phyloP scores from a whole-genome alignment of 2,888 invertebrate genomes.

The Tetragonisca angustula region DNA sequence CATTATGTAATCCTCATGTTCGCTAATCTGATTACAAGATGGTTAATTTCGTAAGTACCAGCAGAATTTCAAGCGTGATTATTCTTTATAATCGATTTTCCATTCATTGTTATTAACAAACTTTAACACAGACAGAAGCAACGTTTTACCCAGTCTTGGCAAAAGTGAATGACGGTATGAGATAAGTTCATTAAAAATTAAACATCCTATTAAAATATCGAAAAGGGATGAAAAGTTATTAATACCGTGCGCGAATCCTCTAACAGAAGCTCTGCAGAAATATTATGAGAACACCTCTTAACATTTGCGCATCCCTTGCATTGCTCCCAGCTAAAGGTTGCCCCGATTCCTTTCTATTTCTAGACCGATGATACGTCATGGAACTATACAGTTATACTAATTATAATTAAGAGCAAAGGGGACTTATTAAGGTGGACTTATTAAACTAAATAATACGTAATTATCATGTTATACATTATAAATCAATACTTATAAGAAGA shows the following conservation, averaged over 20 bases:
- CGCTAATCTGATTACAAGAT: conserved; percentile 44
- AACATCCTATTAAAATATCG: background rate
- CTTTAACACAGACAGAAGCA: background rate
- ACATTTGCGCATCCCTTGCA: conserved; percentile 49
- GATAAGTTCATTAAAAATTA: background rate
- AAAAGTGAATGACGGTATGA: too few relatives aligned
- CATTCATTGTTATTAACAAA: background rate
- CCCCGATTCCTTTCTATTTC: conserved; percentile 51
- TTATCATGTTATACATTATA: background rate
- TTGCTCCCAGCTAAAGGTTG: conserved; percentile 38
- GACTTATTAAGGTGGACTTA: background rate
- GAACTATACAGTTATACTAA: background rate
- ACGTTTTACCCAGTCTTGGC: too few relatives aligned
- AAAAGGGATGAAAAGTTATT: background rate
- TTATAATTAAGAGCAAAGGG: background rate
- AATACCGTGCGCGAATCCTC: conserved; percentile 6
- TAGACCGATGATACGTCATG: conserved; percentile 18
- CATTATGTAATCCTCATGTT: conserved; percentile 37
- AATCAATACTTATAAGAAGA: too few relatives aligned
- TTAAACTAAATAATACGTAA: background rate
- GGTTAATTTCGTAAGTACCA: conserved; percentile 33
- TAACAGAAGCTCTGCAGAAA: background rate
- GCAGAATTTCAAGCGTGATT: background rate
- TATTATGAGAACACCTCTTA: conserved; percentile 34
- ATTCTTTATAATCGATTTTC: background rate